Base-by-base conservation (phyloP, 1,140 invertebrate species). In the Sitobion miscanthi region DNA sequence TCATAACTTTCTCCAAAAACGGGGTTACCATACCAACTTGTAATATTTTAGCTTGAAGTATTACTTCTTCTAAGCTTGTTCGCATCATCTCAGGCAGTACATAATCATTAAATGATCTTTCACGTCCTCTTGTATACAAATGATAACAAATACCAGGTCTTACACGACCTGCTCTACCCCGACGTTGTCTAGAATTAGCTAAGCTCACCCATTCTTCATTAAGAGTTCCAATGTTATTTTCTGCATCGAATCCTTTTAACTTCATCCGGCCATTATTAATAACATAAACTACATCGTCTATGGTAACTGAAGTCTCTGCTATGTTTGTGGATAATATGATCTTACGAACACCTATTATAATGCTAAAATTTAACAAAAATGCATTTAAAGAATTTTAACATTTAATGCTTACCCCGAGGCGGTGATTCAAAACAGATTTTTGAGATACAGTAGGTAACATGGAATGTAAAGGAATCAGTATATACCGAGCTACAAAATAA, bases 251-350 rank as follows among this genome's bases (percentile, higher is more conserved):
- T 94, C 97, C 97, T 49, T 95, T 97, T 89, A 98, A 95, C 95
- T 98, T 99, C 49, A 97, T 97, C 95, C 96, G 97, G 0, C 98
- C 98, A 95, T 96, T 96, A 95, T 99, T 97, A 88, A 99, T 96
- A 0, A 99, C 98, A 95, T 97, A 98, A 0, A 98, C 97, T 62
- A 98, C 96, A 95, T 99, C 98, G 95, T 99, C 98, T 94, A 99
- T 98, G 45, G 98, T 99, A 94, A 99, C 98, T 85, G 97, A 98
- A 0, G 97, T 98, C 95, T 98, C 98, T 11, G 98, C 97, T 94
- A 98, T 98, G 93, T 97, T 97, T 1, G 98, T 98, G 0, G 97
- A 96, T 93, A 98, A 95, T 42, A 98, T 97, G 83, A 98, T 97
- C 95, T 98, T 98, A 25, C 97, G 95, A 69, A 97, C 95, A 93